A percentile compares a stretch with the other conserved stretches of the same genome.
phyloP scores from a whole-genome alignment of 2,888 invertebrate genomes.

The Diadegma fenestrale region DNA sequence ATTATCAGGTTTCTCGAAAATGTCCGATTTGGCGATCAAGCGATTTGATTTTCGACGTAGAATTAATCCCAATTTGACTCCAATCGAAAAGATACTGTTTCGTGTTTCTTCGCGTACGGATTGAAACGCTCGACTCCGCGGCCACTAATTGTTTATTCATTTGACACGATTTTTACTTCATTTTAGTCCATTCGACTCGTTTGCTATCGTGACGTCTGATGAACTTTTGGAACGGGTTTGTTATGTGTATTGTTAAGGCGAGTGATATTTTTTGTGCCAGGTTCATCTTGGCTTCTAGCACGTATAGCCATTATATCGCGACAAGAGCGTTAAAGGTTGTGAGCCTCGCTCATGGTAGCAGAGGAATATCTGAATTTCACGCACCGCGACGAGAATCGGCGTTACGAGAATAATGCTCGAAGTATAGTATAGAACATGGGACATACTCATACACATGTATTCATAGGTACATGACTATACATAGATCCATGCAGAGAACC shows the following conservation, averaged over 20 bases:
- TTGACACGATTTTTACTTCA: no score
- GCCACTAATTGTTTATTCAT: no score
- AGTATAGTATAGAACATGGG: conserved; percentile 39
- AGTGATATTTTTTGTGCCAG: conserved; percentile 2
- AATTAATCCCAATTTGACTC: no score
- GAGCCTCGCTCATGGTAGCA: conserved; percentile 32
- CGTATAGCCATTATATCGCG: conserved; percentile 54
- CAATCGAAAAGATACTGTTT: no score
- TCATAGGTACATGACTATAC: conserved; percentile 64
- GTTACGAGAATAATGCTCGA: conserved; percentile 51
- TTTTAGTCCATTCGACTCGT: no score
- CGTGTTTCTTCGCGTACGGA: no score
- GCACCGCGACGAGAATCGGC: conserved; percentile 55
- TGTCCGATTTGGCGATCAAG: no score
- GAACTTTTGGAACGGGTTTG: neutral
- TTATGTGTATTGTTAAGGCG: conserved; percentile 21
- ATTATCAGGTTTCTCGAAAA: no score
- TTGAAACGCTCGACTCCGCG: no score
- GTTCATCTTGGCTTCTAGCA: conserved; percentile 31
- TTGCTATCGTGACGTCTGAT: no score
- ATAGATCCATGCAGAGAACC: conserved; percentile 76
- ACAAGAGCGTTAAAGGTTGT: conserved; percentile 44
- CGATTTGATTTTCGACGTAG: no score
- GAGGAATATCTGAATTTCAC: conserved; percentile 39
- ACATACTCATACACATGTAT: conserved; percentile 12